phyloP scores from a whole-genome alignment of 2,113 vertebrate species.

The Colistium nudipinnis region DNA sequence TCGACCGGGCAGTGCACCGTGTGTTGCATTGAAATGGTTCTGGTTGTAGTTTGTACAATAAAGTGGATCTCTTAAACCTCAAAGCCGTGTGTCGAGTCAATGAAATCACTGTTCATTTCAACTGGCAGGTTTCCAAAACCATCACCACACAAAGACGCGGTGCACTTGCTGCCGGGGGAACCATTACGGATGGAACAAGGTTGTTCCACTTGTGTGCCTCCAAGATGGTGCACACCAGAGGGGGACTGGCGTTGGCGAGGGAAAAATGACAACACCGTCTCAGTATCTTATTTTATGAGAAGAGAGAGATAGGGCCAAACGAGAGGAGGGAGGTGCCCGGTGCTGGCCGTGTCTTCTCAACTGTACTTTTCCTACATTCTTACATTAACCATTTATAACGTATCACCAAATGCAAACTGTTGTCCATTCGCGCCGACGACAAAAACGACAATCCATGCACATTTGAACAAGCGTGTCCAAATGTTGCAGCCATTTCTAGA shows the following conservation, averaged over 20 bases:
- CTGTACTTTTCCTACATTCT: neutral
- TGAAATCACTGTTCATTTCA: constrained; percentile 44
- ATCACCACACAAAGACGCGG: constrained; percentile 43
- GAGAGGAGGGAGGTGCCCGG: neutral
- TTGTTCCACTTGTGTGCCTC: constrained; percentile 68
- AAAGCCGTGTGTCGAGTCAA: constrained; percentile 32
- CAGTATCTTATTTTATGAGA: constrained; percentile 45
- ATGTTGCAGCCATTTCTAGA: constrained; percentile 11
- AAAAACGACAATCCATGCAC: neutral
- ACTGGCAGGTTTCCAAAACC: constrained; percentile 57
- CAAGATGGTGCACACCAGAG: constrained; percentile 57
- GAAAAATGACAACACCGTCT: constrained; percentile 56
- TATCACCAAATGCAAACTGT: too few species aligned
- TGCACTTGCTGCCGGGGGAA: constrained; percentile 50
- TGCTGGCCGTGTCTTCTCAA: constrained; percentile 4
- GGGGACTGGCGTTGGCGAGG: constrained; percentile 43
- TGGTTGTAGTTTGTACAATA: constrained; percentile 63
- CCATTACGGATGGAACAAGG: constrained; percentile 64
- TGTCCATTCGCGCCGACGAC: too few species aligned
- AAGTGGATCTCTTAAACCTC: constrained; percentile 52
- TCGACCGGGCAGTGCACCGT: constrained; percentile 3
- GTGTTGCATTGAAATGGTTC: constrained; percentile 32
- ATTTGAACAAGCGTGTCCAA: neutral
- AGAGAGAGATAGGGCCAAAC: constrained; percentile 26
- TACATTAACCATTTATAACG: constrained; percentile 5